phyloP scores from a whole-genome alignment of 2,797 vertebrate species.

The Petrocephalus schoutedeni region DNA sequence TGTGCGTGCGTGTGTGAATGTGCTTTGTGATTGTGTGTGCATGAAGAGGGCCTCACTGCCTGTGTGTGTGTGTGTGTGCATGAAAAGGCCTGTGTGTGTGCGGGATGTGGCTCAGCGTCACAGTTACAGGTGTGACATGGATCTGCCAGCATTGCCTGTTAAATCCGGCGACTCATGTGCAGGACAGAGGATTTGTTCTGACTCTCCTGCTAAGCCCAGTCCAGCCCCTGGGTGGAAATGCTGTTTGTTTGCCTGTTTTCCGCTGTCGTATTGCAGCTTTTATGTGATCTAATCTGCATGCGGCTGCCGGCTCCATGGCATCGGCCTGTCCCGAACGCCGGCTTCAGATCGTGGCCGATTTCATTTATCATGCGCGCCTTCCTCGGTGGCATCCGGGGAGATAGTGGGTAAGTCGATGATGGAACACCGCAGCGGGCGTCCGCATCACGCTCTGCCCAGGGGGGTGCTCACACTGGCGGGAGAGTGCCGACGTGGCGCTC shows the following conservation, averaged over 20 bases:
- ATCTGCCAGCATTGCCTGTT: neutral
- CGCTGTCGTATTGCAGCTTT: neutral
- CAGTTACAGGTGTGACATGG: neutral
- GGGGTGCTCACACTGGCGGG: neutral
- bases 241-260: neutral
- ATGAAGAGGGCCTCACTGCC: neutral
- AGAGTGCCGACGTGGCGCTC: neutral
- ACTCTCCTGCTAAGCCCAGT: neutral
- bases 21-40: neutral
- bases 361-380: neutral
- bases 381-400: neutral
- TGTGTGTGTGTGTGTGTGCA: neutral
- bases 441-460: neutral
- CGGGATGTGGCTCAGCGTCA: neutral
- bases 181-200: neutral
- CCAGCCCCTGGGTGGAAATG: neutral
- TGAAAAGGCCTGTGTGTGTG: neutral
- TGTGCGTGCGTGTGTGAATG: neutral
- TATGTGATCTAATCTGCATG: neutral
- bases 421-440: neutral
- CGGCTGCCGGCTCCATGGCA: neutral
- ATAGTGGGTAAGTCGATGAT: neutral
- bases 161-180: neutral
- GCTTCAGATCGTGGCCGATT: neutral
- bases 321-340: neutral